Evolutionary conservation across 1,140 invertebrate genomes (phyloP).

Genomic region (Danaus plexippus): DNA sequence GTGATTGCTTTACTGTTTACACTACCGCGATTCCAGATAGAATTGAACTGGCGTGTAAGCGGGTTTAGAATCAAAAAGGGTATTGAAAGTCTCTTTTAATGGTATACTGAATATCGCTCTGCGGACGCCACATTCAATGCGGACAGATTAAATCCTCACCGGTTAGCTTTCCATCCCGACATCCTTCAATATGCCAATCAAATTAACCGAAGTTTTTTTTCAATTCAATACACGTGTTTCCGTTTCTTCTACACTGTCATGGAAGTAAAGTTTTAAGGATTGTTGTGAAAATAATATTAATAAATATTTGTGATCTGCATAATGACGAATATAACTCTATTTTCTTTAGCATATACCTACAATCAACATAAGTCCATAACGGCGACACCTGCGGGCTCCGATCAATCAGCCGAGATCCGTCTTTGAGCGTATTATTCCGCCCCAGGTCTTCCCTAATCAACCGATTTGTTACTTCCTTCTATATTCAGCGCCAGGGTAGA

Average conservation of each 20-base stretch:
- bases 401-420: conserved; percentile 38
- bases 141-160: conserved; percentile 8
- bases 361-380: not conserved
- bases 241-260: no score
- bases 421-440: conserved; percentile 17
- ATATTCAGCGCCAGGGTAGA: no score
- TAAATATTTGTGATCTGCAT: no score
- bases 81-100: conserved; percentile 17
- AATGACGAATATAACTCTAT: no score
- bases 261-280: no score
- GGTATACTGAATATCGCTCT: conserved; percentile 9
- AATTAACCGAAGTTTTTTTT: no score
- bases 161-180: no score
- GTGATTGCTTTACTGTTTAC: conserved; percentile 28
- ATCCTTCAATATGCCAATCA: no score
- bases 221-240: no score
- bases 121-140: conserved; percentile 10
- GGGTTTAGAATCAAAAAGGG: conserved; percentile 18
- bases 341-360: no score
- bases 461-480: conserved; percentile 3
- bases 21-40: conserved; percentile 21
- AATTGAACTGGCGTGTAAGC: conserved; percentile 19
- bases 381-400: conserved; percentile 31
- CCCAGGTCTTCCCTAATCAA: conserved; percentile 15
- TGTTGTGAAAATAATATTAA: no score